Evolutionary conservation across 2,797 vertebrate species (phyloP).

Genomic region (Notamacropus eugenii): DNA sequence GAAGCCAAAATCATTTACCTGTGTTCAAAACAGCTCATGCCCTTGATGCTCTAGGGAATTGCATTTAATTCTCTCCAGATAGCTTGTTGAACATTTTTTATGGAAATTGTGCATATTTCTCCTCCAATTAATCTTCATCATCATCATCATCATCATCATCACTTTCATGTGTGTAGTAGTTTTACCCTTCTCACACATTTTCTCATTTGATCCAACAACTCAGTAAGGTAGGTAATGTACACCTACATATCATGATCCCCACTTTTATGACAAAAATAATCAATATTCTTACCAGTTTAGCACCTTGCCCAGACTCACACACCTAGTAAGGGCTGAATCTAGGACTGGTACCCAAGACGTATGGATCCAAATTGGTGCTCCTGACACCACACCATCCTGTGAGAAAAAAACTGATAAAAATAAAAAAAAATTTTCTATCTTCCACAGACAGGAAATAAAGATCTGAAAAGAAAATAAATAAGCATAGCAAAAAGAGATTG

Average conservation of each 20-base stretch:
- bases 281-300: background rate
- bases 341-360: background rate
- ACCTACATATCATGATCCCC: background rate
- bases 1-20: conserved; percentile 24
- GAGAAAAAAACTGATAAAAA: conserved; percentile 17
- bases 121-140: background rate
- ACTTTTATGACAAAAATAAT: background rate
- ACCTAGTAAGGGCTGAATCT: background rate
- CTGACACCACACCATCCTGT: background rate
- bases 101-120: conserved; percentile 23
- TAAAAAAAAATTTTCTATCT: background rate
- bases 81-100: conserved; percentile 57
- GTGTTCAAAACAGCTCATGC: conserved; percentile 46
- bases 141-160: no score
- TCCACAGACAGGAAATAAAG: conserved; percentile 26
- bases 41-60: conserved; percentile 42
- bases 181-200: background rate
- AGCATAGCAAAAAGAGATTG: background rate
- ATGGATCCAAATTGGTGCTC: background rate
- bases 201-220: background rate
- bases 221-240: background rate
- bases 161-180: background rate
- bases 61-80: conserved; percentile 45
- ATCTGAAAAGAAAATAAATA: background rate
- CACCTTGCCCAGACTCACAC: background rate